Evolutionary conservation across 1,140 invertebrate genomes (phyloP).

Genomic region (Drosophila ironensis): DNA sequence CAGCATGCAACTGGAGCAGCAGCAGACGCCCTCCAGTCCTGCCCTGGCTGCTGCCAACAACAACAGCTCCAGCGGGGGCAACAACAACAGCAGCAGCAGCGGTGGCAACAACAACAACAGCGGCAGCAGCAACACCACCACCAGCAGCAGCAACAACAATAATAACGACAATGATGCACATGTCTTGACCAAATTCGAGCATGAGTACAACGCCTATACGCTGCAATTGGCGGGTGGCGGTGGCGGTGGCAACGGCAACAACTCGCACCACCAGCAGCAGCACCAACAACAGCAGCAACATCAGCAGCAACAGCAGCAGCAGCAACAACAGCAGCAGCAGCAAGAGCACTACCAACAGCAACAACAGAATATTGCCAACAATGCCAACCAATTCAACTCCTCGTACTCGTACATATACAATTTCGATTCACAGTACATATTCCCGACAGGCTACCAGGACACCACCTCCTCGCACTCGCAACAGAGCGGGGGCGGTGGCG

Average conservation of each 20-base stretch:
- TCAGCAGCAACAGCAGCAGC: constrained; percentile 65
- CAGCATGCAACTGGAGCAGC: constrained; percentile 88
- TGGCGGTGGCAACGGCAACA: constrained; percentile 9
- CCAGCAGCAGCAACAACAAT: constrained; percentile 41
- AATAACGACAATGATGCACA: constrained; percentile 62
- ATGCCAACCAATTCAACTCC: constrained; percentile 72
- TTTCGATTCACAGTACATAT: constrained; percentile 82
- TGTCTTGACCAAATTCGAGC: constrained; percentile 56
- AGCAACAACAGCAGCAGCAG: constrained; percentile 55
- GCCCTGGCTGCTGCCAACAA: constrained; percentile 83
- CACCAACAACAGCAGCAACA: constrained; percentile 58
- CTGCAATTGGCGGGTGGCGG: constrained; percentile 53
- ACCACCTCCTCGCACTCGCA: constrained; percentile 81
- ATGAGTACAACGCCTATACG: constrained; percentile 73
- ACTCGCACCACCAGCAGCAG: constrained; percentile 57
- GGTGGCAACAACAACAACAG: constrained; percentile 41
- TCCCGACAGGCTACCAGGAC: constrained; percentile 81
- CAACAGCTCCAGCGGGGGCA: constrained; percentile 34
- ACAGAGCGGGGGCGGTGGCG: constrained; percentile 74
- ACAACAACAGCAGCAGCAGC: constrained; percentile 36
- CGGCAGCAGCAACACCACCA: constrained; percentile 5
- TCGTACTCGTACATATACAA: constrained; percentile 82
- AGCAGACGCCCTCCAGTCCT: constrained; percentile 85
- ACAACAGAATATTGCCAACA: constrained; percentile 63
- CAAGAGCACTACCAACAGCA: constrained; percentile 62